Conservation (phyloP, 2,888 invertebrate species). For the Epinotia brunnichana region DNA sequence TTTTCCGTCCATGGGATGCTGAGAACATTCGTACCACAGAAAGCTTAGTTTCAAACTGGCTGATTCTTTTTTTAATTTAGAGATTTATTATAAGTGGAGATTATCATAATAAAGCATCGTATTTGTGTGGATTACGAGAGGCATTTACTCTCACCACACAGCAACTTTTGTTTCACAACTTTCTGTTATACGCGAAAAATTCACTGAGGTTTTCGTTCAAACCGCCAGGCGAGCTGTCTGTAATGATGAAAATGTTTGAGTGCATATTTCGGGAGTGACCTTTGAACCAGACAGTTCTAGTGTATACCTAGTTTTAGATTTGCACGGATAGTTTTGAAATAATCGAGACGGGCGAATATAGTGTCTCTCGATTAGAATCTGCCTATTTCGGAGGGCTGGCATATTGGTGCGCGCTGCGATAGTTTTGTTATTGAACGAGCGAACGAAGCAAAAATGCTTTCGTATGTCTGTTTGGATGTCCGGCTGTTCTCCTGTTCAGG, state of each 20-base stretch:
- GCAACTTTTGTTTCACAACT: slow-evolving; percentile 36
- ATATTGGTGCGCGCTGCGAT: not conserved
- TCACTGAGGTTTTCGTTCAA: slow-evolving; percentile 19
- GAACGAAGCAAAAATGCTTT: too few species aligned
- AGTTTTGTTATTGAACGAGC: too few species aligned
- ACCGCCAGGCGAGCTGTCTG: slow-evolving; percentile 5
- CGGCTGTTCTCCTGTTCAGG: too few species aligned
- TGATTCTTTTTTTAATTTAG: too few species aligned
- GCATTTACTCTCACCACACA: slow-evolving; percentile 18
- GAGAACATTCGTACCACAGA: too few species aligned
- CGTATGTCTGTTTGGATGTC: too few species aligned
- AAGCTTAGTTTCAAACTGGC: too few species aligned
- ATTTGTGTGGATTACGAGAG: slow-evolving; percentile 2
- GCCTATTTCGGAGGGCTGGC: not conserved
- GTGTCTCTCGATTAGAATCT: not conserved
- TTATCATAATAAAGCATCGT: slow-evolving; percentile 14
- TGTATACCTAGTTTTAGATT: not conserved
- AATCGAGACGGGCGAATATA: not conserved
- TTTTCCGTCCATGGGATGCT: too few species aligned
- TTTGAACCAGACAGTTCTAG: slow-evolving; percentile 9
- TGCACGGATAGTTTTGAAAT: not conserved
- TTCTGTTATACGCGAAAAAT: slow-evolving; percentile 29
- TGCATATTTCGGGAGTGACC: slow-evolving; percentile 23
- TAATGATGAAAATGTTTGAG: slow-evolving; percentile 31
- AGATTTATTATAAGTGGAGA: too few species aligned